Evolutionary conservation across 2,888 invertebrate species (phyloP).

Genomic region (Ptychoptera contaminata): DNA sequence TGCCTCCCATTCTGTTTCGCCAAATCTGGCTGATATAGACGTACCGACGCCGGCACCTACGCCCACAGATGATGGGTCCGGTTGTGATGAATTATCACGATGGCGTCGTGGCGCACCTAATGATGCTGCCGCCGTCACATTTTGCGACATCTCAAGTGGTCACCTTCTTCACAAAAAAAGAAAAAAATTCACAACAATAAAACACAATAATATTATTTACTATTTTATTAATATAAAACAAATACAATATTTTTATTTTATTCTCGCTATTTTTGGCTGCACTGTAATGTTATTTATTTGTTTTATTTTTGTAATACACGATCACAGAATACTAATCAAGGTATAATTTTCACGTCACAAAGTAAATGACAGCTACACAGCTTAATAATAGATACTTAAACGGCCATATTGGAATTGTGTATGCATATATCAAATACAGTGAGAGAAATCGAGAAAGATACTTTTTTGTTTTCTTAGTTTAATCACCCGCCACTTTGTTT

Average conservation of each 20-base stretch:
- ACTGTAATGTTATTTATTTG: too few species aligned
- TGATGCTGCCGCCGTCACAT: slow-evolving; percentile 14
- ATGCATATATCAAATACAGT: too few species aligned
- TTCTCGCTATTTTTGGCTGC: too few species aligned
- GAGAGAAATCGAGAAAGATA: too few species aligned
- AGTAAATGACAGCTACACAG: too few species aligned
- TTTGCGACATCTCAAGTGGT: slow-evolving; percentile 14
- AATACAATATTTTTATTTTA: neutral
- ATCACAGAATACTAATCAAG: too few species aligned
- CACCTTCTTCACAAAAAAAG: neutral
- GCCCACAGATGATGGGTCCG: slow-evolving; percentile 11
- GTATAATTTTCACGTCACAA: too few species aligned
- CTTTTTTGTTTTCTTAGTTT: too few species aligned
- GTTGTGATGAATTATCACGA: slow-evolving; percentile 12
- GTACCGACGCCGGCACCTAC: slow-evolving; percentile 14
- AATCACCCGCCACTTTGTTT: too few species aligned
- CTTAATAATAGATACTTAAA: too few species aligned
- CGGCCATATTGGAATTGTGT: too few species aligned
- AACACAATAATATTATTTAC: neutral
- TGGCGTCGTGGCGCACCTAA: slow-evolving; percentile 15
- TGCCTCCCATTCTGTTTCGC: slow-evolving; percentile 31
- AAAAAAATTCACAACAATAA: slow-evolving; percentile 3
- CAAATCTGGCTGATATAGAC: slow-evolving; percentile 20
- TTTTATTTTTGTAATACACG: too few species aligned
- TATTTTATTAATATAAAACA: neutral